Conservation (phyloP, 2,113 vertebrate species). For the Sebastes fasciatus region DNA sequence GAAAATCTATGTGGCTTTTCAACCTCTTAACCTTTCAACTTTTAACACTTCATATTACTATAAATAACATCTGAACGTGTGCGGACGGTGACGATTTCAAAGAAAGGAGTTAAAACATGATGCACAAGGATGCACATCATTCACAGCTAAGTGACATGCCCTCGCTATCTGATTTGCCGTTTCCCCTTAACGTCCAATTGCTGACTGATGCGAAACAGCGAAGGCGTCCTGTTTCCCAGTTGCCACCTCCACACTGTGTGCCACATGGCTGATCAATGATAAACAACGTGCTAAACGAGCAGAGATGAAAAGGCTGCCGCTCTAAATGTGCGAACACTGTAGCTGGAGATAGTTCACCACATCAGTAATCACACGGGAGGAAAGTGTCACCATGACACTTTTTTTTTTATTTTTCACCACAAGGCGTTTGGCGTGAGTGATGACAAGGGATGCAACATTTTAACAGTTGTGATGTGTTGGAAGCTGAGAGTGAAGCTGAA, state of each 20-base stretch:
- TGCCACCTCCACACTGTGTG: conserved; percentile 32
- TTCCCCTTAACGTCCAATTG: conserved; percentile 38
- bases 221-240: conserved; percentile 35
- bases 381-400: not conserved
- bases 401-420: not conserved
- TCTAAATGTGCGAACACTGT: not conserved
- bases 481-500: not conserved
- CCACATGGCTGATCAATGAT: conserved; percentile 44
- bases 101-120: not conserved
- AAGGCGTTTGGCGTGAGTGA: not conserved
- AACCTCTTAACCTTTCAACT: not conserved
- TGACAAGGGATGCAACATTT: not conserved
- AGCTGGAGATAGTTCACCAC: not conserved
- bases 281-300: conserved; percentile 3
- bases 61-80: not conserved
- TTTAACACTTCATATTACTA: not conserved
- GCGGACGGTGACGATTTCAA: not conserved
- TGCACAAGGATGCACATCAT: not conserved
- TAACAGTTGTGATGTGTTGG: not conserved
- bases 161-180: conserved; percentile 70
- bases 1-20: not conserved
- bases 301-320: conserved; percentile 1
- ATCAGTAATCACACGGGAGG: not conserved
- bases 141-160: not conserved
- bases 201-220: conserved; percentile 30